These are phyloP conservation scores for Eristalinus aeneus DNA, from an alignment of 2,888 invertebrate species.

Conservation along the genomic window DNA sequence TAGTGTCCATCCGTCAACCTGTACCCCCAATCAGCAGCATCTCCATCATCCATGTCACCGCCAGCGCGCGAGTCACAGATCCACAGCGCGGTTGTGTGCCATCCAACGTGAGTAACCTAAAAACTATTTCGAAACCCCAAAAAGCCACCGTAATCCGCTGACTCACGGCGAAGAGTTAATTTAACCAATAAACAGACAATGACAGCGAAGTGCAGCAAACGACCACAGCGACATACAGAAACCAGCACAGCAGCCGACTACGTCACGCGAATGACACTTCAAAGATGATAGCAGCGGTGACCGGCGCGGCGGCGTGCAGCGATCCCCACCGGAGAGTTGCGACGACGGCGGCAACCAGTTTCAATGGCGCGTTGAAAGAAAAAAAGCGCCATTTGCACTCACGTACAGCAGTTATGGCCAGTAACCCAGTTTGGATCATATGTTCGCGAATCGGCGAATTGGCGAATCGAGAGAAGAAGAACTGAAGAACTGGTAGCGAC, in stretches of 20 bases:
- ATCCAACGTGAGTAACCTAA: conserved; percentile 64
- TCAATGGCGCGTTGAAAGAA: conserved; percentile 32
- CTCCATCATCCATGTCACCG: conserved; percentile 47
- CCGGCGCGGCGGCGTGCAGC: background rate
- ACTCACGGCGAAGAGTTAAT: conserved; percentile 66
- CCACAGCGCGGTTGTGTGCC: conserved; percentile 3
- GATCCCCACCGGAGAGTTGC: background rate
- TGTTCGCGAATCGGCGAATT: conserved; percentile 8
- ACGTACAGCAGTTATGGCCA: conserved; percentile 11
- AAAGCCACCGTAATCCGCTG: conserved; percentile 39
- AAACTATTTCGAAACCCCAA: conserved; percentile 66
- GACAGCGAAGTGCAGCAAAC: conserved; percentile 43
- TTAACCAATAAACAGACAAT: conserved; percentile 65
- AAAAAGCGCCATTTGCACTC: conserved; percentile 4
- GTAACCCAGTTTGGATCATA: conserved; percentile 50
- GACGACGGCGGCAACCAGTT: conserved; percentile 34
- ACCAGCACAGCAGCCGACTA: conserved; percentile 55
- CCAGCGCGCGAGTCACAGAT: conserved; percentile 22
- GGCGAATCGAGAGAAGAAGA: background rate
- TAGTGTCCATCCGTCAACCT: conserved; percentile 56
- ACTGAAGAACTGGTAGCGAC: background rate
- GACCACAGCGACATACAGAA: conserved; percentile 12
- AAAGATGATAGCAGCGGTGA: conserved; percentile 15
- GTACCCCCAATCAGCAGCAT: conserved; percentile 42
- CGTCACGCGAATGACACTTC: conserved; percentile 52